Evolutionary conservation across 1,140 invertebrate species (phyloP).

Genomic region (Leptopilina clavipes): DNA sequence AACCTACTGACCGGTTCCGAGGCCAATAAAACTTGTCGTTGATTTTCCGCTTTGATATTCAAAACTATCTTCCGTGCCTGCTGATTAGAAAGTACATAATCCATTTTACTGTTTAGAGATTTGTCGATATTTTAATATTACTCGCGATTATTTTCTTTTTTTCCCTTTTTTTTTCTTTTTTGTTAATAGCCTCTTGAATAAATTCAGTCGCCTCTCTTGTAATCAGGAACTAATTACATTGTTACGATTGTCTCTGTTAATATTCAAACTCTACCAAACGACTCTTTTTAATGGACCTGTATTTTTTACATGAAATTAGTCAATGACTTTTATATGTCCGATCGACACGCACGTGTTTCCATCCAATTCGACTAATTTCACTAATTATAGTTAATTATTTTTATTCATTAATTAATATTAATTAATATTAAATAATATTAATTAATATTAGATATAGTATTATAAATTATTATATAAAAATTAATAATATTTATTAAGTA

Average conservation of each 20-base stretch:
- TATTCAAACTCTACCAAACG: background rate
- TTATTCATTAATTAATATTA: too few relatives aligned
- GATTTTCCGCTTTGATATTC: constrained; percentile 49
- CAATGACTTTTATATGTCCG: background rate
- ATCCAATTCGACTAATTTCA: background rate
- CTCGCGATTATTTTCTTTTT: too few relatives aligned
- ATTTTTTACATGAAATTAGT: constrained; percentile 16
- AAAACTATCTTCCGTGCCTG: constrained; percentile 38
- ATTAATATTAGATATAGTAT: too few relatives aligned
- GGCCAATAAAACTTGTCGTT: constrained; percentile 50
- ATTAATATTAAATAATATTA: too few relatives aligned
- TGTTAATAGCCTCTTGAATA: background rate
- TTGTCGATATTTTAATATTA: too few relatives aligned
- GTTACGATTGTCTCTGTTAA: constrained; percentile 13
- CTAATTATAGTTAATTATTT: too few relatives aligned
- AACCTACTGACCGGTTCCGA: constrained; percentile 72
- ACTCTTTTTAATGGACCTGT: constrained; percentile 21
- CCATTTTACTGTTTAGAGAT: too few relatives aligned
- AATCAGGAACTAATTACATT: constrained; percentile 16
- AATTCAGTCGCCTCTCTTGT: constrained; percentile 1
- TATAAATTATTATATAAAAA: too few relatives aligned
- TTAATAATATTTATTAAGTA: too few relatives aligned
- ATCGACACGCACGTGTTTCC: constrained; percentile 7
- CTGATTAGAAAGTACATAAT: constrained; percentile 64
- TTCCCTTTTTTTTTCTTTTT: background rate